These are phyloP conservation scores for Nezara viridula DNA, from an alignment of 2,888 invertebrate genomes.

Conservation along the genomic window DNA sequence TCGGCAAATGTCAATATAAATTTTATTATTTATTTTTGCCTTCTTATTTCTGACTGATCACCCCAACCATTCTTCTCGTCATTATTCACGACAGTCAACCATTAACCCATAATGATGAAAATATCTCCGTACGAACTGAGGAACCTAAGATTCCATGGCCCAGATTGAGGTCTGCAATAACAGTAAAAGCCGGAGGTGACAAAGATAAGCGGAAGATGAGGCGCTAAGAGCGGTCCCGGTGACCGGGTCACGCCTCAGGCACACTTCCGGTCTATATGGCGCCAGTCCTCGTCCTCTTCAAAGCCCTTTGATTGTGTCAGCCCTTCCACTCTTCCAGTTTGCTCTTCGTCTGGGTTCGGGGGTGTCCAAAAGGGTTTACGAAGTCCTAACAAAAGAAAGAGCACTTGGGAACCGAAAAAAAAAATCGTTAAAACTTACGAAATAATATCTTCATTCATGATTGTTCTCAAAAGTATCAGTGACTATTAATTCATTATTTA, in stretches of 20 bases:
- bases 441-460: too few relatives aligned
- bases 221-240: conserved; percentile 15
- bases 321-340: not conserved
- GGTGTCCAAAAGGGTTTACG: not conserved
- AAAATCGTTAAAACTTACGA: not conserved
- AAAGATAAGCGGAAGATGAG: conserved; percentile 12
- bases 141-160: not conserved
- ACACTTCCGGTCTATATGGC: conserved; percentile 3
- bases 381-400: not conserved
- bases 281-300: not conserved
- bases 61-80: too few relatives aligned
- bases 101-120: too few relatives aligned
- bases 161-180: not conserved
- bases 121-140: not conserved
- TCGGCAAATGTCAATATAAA: too few relatives aligned
- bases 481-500: not conserved
- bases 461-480: not conserved
- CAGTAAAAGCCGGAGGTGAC: conserved; percentile 53
- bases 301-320: not conserved
- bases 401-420: not conserved
- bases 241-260: conserved; percentile 14
- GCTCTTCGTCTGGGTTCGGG: not conserved
- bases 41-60: too few relatives aligned
- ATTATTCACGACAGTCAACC: too few relatives aligned
- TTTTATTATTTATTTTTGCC: too few relatives aligned